Percentiles rank a stretch among this genome's conserved stretches.
These are phyloP conservation scores for Siphonodentalium dalli DNA, from an alignment of 2,888 invertebrate species.

Conservation along the genomic window DNA sequence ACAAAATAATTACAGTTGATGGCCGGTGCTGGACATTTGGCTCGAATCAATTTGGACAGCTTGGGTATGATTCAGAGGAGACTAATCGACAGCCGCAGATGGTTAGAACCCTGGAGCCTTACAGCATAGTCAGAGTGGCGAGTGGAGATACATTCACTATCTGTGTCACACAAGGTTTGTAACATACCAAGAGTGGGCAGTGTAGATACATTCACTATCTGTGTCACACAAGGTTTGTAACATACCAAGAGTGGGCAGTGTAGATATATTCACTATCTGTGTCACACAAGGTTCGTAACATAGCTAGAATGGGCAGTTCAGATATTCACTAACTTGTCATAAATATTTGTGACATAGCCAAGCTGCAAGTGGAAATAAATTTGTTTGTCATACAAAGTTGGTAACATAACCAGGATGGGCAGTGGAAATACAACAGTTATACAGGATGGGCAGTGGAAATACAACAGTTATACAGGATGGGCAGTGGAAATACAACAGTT, in stretches of 20 bases:
- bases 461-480: no score
- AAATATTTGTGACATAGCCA: neutral
- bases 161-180: constrained; percentile 51
- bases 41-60: constrained; percentile 63
- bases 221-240: constrained; percentile 50
- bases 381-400: constrained; percentile 55
- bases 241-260: neutral
- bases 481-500: no score
- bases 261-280: constrained; percentile 42
- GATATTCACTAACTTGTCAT: neutral
- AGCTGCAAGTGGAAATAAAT: no score
- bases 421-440: no score
- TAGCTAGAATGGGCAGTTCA: neutral
- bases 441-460: no score
- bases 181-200: neutral
- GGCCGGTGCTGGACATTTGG: constrained; percentile 62
- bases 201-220: constrained; percentile 40
- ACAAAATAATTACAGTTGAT: no score
- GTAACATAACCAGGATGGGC: neutral
- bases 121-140: constrained; percentile 43
- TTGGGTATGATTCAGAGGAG: constrained; percentile 46
- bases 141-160: constrained; percentile 64
- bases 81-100: constrained; percentile 39
- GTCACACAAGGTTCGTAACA: constrained; percentile 48
- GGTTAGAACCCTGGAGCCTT: constrained; percentile 35